Evolutionary conservation across 2,888 invertebrate species (phyloP), one percentile per base, ranked within the genome.

Genomic region (Tenthredo livida): DNA sequence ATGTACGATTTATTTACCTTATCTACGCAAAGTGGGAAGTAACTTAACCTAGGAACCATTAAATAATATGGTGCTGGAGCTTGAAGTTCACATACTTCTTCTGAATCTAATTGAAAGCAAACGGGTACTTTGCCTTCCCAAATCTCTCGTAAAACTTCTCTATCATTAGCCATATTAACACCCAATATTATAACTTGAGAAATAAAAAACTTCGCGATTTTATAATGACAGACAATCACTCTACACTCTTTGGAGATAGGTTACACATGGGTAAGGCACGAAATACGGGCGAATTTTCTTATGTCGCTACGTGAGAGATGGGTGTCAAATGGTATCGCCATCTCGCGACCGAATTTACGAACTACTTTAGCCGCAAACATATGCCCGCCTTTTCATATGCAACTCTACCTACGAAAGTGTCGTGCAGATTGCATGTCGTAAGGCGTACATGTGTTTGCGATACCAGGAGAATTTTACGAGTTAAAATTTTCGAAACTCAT

Each of bases 81-180:
- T 91, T 98, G 97, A 72, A 98, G 95, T 90, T 97, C 97, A 92
- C 96, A 96, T 40, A 98, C 96, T 95, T 99, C 99, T 90, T 98
- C 97, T 50, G 97, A 95, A 90, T 98, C 96, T 80, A 99, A 94
- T 90, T 96, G 96, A 93, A 99, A 99, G 94, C 98, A 98, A 85
- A 99, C 96, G 0, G 99, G 99, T 78, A 99, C 95, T 93, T 97
- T 97, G 33, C 98, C 98, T 90, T 98, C 98, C 99, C 99, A 99
- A 89, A 99, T 96, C 94, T 98, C 98, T 85, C 99, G 95, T 85
- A 99, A 94, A 85, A 99, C 97, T 95, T 99, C 98, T 90, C 98
- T 95, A 93, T 99, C 99, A 92, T 98, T 98, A 87, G 98, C 98
- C 98, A 98, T 98, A 90, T 1, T 33, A 29, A 77, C 33, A 33